phyloP scores from a whole-genome alignment of 2,888 invertebrate species.

The Protonemura montana region DNA sequence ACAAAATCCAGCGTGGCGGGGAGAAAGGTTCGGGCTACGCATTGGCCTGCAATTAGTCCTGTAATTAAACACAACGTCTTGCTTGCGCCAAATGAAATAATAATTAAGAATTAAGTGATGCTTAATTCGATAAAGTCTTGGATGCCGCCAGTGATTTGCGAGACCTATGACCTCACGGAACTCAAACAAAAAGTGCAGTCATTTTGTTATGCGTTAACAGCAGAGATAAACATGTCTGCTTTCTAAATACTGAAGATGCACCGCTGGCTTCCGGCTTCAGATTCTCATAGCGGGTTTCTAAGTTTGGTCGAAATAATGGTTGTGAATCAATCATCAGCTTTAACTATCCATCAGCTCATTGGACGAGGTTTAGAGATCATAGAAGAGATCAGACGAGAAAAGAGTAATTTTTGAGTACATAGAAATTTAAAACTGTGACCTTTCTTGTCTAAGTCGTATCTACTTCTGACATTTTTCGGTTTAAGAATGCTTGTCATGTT shows the following conservation, averaged over 20 bases:
- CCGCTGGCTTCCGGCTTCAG: background rate
- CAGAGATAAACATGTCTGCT: background rate
- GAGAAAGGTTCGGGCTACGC: background rate
- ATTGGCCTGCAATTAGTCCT: too few relatives aligned
- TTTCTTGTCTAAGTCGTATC: too few relatives aligned
- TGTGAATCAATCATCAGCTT: background rate
- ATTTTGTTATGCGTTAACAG: background rate
- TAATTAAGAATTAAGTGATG: background rate
- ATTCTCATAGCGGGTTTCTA: background rate
- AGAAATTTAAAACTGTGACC: too few relatives aligned
- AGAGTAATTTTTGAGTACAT: too few relatives aligned
- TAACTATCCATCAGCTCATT: background rate
- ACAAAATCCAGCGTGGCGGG: too few relatives aligned
- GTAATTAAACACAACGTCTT: background rate
- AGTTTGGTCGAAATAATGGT: background rate
- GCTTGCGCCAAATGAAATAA: background rate
- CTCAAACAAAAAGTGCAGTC: background rate
- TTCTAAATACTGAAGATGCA: background rate
- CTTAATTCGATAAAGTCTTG: background rate
- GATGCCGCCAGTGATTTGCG: background rate
- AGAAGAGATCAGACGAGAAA: too few relatives aligned
- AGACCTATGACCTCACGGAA: background rate
- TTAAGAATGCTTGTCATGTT: too few relatives aligned
- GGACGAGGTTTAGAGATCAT: too few relatives aligned
- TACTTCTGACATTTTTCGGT: too few relatives aligned